A percentile compares a stretch with the other conserved stretches of the same genome.
phyloP scores from a whole-genome alignment of 2,797 vertebrate genomes.

The Sebastiscus tertius region DNA sequence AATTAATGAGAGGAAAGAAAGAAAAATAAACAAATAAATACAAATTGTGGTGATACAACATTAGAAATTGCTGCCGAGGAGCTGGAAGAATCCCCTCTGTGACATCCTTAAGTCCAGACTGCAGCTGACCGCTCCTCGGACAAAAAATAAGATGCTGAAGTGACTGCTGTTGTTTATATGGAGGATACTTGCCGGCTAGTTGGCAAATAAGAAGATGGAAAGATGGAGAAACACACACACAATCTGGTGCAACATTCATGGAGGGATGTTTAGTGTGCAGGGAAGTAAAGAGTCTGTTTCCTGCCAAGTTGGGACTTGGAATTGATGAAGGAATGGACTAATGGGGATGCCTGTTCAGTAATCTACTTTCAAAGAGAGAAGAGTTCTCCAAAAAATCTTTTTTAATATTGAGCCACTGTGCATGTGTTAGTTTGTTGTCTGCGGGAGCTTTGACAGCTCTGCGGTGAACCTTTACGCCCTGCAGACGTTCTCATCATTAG shows the following conservation, averaged over 20 bases:
- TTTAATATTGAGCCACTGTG: not conserved
- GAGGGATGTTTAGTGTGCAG: constrained; percentile 29
- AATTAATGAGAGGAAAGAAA: not conserved
- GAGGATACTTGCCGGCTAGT: constrained; percentile 12
- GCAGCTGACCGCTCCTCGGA: constrained; percentile 4
- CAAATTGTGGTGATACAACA: not conserved
- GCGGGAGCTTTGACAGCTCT: not conserved
- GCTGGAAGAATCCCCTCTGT: not conserved
- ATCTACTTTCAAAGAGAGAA: not conserved
- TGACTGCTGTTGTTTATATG: constrained; percentile 7
- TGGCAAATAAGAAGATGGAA: constrained; percentile 25
- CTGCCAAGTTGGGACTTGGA: not conserved
- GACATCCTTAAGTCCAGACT: not conserved
- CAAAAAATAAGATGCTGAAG: not conserved
- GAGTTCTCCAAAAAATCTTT: not conserved
- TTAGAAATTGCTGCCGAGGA: not conserved
- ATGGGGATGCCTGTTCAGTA: not conserved
- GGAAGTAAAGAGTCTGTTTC: constrained; percentile 3
- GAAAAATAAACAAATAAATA: not conserved
- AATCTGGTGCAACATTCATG: constrained; percentile 28
- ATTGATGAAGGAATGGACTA: constrained; percentile 8
- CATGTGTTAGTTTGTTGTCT: not conserved
- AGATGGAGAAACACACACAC: not conserved
- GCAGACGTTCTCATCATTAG: not conserved
- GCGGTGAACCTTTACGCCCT: not conserved